Base-by-base conservation (phyloP, 2,888 invertebrate species). In the Nasonia oneida region DNA sequence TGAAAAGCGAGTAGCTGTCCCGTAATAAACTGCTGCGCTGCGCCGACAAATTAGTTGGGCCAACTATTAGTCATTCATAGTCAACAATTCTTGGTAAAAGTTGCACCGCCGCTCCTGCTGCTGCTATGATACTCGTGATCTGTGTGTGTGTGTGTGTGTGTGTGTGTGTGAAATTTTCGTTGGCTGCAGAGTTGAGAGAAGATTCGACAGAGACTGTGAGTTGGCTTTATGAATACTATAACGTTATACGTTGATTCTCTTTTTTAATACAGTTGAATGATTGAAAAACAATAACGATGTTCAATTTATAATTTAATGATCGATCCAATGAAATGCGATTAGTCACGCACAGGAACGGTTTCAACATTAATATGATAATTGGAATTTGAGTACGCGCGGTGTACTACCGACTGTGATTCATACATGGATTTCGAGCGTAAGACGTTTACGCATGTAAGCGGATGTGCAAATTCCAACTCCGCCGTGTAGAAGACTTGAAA, bases 41-140 rank as follows among this genome's bases (percentile, higher is more conserved):
- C 14, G 71, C 47, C 77, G 71, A 64, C 81, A 53, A 84, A 85
- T 85, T 85, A 81, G 76, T 81, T 64, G 33, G 23, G 42, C 18
- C 33, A 70, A 61, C 73, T 77, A 81, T 85, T 85, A 85, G 73
- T 81, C 81, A 81, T 78, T 85, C 64, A 42, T 67, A 77, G 75
- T 81, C 75, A 77, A 67, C 84, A 75, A 75, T 80, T 75, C 53
- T 37, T 3, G 15, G 29, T 33, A 50, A 64, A 78, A 78, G 42
- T 61, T 73, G 23, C 10, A n/a, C 64, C 1, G 29, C 64, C 29
- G 29, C 29, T 29, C 29, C 29, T 64, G 64, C n/a, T 61, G 64
- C 64, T 64, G n/a, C 23, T 64, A 6, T 6, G 23, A 23, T 12
- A 23, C 64, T 64, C 12, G 23, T 64, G 29, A 8, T 64, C 12